These are phyloP conservation scores for Aselliscus stoliczkanus DNA, from an alignment of 2,797 vertebrate genomes.

Conservation along the genomic window DNA sequence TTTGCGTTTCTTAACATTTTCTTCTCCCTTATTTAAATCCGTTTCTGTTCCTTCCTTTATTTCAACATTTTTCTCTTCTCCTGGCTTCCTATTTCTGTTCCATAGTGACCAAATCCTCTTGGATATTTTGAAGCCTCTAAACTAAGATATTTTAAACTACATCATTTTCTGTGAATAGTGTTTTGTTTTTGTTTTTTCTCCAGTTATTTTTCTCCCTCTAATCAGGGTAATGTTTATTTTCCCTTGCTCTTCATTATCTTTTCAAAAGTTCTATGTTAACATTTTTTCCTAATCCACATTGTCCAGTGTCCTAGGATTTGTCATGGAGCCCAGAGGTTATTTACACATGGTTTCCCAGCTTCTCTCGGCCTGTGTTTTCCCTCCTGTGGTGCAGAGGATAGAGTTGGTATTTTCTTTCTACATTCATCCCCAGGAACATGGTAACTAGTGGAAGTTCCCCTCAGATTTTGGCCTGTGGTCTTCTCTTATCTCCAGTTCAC, in stretches of 20 bases:
- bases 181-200: neutral
- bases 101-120: neutral
- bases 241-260: neutral
- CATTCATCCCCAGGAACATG: neutral
- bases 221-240: neutral
- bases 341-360: neutral
- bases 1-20: neutral
- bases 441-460: neutral
- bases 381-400: neutral
- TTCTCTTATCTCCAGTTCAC: constrained; percentile 44
- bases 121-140: neutral
- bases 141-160: neutral
- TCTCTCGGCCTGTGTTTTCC: neutral
- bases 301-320: neutral
- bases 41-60: neutral
- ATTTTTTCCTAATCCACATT: neutral
- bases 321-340: neutral
- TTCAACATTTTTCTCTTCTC: neutral
- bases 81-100: neutral
- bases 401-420: neutral
- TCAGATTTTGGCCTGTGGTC: neutral
- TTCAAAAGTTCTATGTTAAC: neutral
- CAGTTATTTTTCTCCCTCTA: neutral
- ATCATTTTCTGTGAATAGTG: neutral
- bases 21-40: neutral